These are phyloP conservation scores for Phortica variegata DNA, from an alignment of 1,140 invertebrate genomes.

Conservation along the genomic window DNA sequence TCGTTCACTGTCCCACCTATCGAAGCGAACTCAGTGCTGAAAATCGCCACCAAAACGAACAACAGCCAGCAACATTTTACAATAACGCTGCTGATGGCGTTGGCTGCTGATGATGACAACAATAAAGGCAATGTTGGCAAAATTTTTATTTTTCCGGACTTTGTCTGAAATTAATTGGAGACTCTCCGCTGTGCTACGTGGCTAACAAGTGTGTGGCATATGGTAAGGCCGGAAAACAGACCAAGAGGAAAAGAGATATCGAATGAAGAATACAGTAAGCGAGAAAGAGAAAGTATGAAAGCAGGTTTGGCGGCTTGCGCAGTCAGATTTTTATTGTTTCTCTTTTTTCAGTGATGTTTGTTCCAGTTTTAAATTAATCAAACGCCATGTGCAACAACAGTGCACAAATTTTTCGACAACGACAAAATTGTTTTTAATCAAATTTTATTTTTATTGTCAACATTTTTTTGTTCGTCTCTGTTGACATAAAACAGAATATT, in stretches of 20 bases:
- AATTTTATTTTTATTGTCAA: conserved; percentile 3
- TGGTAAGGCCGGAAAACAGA: too few relatives aligned
- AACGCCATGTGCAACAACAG: conserved; percentile 30
- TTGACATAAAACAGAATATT: conserved; percentile 4
- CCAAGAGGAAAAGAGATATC: too few relatives aligned
- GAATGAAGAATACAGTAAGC: too few relatives aligned
- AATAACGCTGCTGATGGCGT: conserved; percentile 24
- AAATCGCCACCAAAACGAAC: too few relatives aligned
- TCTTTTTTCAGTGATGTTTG: conserved; percentile 46
- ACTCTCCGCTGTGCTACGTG: too few relatives aligned
- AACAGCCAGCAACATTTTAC: conserved; percentile 23
- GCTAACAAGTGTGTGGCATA: too few relatives aligned
- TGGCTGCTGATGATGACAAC: too few relatives aligned
- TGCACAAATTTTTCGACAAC: too few relatives aligned
- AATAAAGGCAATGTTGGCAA: too few relatives aligned
- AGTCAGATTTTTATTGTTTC: too few relatives aligned
- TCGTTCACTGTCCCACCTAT: not conserved
- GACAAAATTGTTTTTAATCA: conserved; percentile 18
- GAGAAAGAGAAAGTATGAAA: too few relatives aligned
- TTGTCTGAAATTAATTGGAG: conserved; percentile 51
- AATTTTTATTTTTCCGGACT: conserved; percentile 45
- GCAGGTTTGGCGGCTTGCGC: too few relatives aligned
- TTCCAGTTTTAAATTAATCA: conserved; percentile 54
- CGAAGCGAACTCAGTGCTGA: not conserved
- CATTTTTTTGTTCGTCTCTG: not conserved